Conservation (phyloP, 2,888 invertebrate species). For the Polylopha cassiicola region DNA sequence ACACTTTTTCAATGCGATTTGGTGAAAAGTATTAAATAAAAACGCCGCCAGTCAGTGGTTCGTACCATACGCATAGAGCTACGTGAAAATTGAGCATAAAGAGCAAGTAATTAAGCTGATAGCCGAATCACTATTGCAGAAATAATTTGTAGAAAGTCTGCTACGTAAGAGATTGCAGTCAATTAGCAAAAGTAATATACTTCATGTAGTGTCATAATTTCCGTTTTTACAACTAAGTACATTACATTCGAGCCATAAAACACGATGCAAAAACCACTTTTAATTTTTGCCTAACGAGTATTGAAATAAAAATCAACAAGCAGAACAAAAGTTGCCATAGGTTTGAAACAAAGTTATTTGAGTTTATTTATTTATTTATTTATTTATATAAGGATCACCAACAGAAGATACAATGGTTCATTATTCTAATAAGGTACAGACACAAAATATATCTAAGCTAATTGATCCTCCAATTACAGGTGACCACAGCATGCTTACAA, state of each 20-base stretch:
- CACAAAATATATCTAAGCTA: too few relatives aligned
- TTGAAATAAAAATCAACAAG: too few relatives aligned
- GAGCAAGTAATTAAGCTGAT: slow-evolving; percentile 58
- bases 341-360: slow-evolving; percentile 47
- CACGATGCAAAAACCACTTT: too few relatives aligned
- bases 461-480: too few relatives aligned
- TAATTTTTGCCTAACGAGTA: too few relatives aligned
- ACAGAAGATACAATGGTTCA: too few relatives aligned
- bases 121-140: slow-evolving; percentile 58
- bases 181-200: slow-evolving; percentile 38
- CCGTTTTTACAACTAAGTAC: neutral
- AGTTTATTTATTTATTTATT: too few relatives aligned
- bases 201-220: slow-evolving; percentile 22
- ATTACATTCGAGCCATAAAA: too few relatives aligned
- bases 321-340: slow-evolving; percentile 33
- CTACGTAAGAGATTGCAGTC: slow-evolving; percentile 39
- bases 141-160: slow-evolving; percentile 55
- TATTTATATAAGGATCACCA: too few relatives aligned
- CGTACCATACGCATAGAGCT: slow-evolving; percentile 43
- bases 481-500: too few relatives aligned
- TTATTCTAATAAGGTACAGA: too few relatives aligned
- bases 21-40: neutral
- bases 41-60: slow-evolving; percentile 35
- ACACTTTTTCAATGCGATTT: too few relatives aligned
- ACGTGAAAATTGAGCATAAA: slow-evolving; percentile 52